Conservation (phyloP, 1,140 invertebrate species). For the Gryllus bimaculatus region DNA sequence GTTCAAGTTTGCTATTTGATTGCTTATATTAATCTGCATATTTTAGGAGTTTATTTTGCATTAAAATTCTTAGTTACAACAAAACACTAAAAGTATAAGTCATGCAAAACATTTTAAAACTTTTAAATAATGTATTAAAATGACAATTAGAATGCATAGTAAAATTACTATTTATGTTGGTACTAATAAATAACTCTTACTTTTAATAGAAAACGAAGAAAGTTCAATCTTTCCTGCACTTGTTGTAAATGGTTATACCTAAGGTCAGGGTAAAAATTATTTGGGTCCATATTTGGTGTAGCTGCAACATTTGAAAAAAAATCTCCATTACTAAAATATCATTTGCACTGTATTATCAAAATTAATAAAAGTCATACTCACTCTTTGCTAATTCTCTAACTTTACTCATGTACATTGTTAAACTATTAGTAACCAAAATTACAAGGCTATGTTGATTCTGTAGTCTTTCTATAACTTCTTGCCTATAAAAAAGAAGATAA, state of each 20-base stretch:
- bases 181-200: slow-evolving; percentile 28
- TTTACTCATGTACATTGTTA: slow-evolving; percentile 85
- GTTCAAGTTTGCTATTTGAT: no score
- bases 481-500: slow-evolving; percentile 42
- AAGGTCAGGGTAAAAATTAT: slow-evolving; percentile 73
- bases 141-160: no score
- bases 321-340: no score
- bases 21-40: no score
- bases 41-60: no score
- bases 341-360: no score
- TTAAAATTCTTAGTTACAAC: no score
- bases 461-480: slow-evolving; percentile 80
- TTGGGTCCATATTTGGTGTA: slow-evolving; percentile 68
- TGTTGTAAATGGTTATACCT: slow-evolving; percentile 87
- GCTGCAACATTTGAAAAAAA: slow-evolving; percentile 33
- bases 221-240: slow-evolving; percentile 89
- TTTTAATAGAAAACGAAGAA: slow-evolving; percentile 82
- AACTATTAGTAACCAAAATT: slow-evolving; percentile 85
- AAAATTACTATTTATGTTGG: no score
- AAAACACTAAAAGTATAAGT: no score
- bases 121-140: no score
- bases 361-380: slow-evolving; percentile 25
- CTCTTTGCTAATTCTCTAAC: slow-evolving; percentile 61
- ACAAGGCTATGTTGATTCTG: slow-evolving; percentile 88
- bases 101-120: no score